These are phyloP conservation scores for Hoplostethus atlanticus DNA, from an alignment of 2,797 vertebrate species.

Conservation along the genomic window DNA sequence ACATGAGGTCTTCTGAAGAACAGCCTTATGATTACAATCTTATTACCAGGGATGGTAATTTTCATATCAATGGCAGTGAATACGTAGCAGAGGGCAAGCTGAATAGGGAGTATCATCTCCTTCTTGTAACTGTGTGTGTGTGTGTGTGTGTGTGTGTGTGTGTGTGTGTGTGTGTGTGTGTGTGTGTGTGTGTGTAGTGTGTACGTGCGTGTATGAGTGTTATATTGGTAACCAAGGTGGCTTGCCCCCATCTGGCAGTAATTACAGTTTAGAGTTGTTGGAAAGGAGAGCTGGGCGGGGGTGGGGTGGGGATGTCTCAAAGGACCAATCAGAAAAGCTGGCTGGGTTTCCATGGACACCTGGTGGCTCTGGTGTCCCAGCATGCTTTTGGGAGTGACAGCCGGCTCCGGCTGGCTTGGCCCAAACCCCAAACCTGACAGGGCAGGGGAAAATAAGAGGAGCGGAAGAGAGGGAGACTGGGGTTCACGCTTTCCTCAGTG, in stretches of 20 bases:
- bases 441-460: not conserved
- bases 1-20: conserved; percentile 29
- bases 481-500: conserved; percentile 7
- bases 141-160: conserved; percentile 4
- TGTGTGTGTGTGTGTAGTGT: conserved; percentile 6
- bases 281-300: conserved; percentile 41
- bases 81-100: conserved; percentile 42
- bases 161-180: conserved; percentile 6
- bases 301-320: conserved; percentile 58
- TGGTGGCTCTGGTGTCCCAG: conserved; percentile 71
- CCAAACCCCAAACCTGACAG: conserved; percentile 38
- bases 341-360: conserved; percentile 79
- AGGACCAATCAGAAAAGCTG: conserved; percentile 75
- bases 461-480: conserved; percentile 6
- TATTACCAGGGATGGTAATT: conserved; percentile 62
- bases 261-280: conserved; percentile 69
- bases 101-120: conserved; percentile 64
- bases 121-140: conserved; percentile 23
- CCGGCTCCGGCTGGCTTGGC: conserved; percentile 56
- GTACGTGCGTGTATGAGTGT: conserved; percentile 5
- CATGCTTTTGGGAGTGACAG: conserved; percentile 73
- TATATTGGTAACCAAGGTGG: conserved; percentile 23
- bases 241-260: conserved; percentile 65
- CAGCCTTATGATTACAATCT: conserved; percentile 53
- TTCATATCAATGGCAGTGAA: conserved; percentile 70